Evolutionary conservation across 2,113 vertebrate genomes (phyloP), one percentile per base, ranked within the genome.

Genomic region (Myocastor coypus): DNA sequence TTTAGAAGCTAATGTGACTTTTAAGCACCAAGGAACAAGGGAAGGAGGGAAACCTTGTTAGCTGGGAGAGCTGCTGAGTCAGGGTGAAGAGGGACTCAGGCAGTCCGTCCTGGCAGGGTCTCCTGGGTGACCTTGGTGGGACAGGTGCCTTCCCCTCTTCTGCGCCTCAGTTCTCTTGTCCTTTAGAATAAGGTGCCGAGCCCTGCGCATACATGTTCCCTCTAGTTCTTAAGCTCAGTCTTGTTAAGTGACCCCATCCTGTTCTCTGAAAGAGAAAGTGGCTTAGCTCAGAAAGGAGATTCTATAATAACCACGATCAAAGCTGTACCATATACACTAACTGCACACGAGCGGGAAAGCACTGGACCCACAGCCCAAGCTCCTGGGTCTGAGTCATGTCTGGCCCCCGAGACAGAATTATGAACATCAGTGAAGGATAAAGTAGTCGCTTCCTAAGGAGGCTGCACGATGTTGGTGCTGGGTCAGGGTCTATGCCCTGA

Each of bases 1-100:
- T 85, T 91, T 91, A 84, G 77, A 97, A 78, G 63, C 12, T 81
- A 95, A 40, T 87, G 71, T 96, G 87, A 96, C 89, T 97, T 97
- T 66, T 89, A 80, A 95, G 78, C 46, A 59, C 55, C 66, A 75
- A 77, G 20, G 50, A 94, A 87, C 20, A 52, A 26, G 37, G 57
- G 92, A 89, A 78, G 42, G 75, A 64, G 87, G 57, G 85, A 42
- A 95, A 92, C 46, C 64, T 83, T 84, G 91, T 91, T 95, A 77
- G 30, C 11, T 26, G 1, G 1, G n/a, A n/a, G 28, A 42, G 61
- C 91, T 95, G 92, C 91, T 93, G 94, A 97, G 91, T 97, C 84
- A 87, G 91, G 68, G 17, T n/a, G 66, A 50, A 52, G 77, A 69
- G 57, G 61, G 7, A 61, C 1, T 66, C 78, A 73, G 55, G 61